Evolutionary conservation across 2,113 vertebrate species (phyloP).

Genomic region (Pavo muticus): DNA sequence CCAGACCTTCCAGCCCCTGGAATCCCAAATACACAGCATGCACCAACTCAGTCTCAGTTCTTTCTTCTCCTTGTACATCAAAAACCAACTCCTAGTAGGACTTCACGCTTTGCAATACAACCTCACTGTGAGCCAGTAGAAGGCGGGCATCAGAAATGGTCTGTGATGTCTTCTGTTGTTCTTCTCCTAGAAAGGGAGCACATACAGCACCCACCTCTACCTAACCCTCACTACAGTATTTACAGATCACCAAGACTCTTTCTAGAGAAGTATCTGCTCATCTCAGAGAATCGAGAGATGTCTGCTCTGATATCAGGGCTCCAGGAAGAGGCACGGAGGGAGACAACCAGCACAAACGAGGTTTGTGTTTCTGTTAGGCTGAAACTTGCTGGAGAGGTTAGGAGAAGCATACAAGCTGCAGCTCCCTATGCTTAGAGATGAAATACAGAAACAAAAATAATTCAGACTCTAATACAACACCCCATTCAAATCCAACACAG

Average conservation of each 20-base stretch:
- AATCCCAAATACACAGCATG: background rate
- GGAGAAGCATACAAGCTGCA: background rate
- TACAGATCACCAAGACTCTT: background rate
- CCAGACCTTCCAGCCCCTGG: background rate
- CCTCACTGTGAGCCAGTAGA: background rate
- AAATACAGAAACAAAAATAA: background rate
- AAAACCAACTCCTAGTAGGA: background rate
- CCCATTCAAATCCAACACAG: background rate
- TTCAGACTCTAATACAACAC: background rate
- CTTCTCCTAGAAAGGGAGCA: background rate
- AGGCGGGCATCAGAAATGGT: background rate
- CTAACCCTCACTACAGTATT: background rate
- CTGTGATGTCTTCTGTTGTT: background rate
- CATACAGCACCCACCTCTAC: background rate
- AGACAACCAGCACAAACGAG: too few species aligned
- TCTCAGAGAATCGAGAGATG: background rate
- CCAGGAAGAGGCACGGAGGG: fast-evolving
- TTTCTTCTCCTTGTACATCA: background rate
- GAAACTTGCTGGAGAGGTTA: background rate
- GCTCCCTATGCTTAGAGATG: background rate
- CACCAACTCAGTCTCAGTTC: background rate
- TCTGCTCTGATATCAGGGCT: background rate
- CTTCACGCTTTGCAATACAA: background rate
- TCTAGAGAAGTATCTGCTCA: background rate
- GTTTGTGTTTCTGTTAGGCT: background rate